A percentile compares a stretch with the other conserved stretches of the same genome.
phyloP scores from a whole-genome alignment of 2,888 invertebrate species.

The Apodemia mormo region DNA sequence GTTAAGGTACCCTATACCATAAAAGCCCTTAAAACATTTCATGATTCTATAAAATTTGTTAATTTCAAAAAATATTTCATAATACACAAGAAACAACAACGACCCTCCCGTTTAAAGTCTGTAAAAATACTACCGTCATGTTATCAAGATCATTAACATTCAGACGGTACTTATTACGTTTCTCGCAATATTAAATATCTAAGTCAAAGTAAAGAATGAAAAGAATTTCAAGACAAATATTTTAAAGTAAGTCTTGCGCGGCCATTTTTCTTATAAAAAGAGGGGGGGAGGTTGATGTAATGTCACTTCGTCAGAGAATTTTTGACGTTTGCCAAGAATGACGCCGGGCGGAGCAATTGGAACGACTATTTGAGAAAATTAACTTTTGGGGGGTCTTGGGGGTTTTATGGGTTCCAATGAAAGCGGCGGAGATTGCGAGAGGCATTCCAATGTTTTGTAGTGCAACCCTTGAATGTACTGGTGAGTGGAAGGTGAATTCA shows the following conservation, averaged over 20 bases:
- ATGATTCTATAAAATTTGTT: no score
- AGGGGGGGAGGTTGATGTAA: conserved; percentile 31
- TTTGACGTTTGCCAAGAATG: conserved; percentile 64
- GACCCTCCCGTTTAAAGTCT: neutral
- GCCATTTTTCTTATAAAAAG: conserved; percentile 11
- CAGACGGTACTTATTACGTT: conserved; percentile 9
- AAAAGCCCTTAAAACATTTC: no score
- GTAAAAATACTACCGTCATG: neutral
- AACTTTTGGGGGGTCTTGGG: conserved; percentile 48
- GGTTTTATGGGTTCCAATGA: conserved; percentile 39
- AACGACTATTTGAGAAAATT: conserved; percentile 54
- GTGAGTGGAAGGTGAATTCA: conserved; percentile 1
- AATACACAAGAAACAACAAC: neutral
- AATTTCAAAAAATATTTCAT: no score
- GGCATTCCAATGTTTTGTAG: conserved; percentile 34
- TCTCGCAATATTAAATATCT: neutral
- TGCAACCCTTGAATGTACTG: conserved; percentile 27
- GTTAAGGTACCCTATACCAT: no score
- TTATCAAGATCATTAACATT: conserved; percentile 3
- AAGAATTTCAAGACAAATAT: conserved; percentile 30
- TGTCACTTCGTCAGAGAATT: conserved; percentile 39
- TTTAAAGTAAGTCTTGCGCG: conserved; percentile 22
- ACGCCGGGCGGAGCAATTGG: conserved; percentile 43
- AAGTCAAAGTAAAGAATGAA: conserved; percentile 23
- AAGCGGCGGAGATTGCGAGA: conserved; percentile 31